Evolutionary conservation across 2,888 invertebrate species (phyloP).

Genomic region (Nemoura dubitans): DNA sequence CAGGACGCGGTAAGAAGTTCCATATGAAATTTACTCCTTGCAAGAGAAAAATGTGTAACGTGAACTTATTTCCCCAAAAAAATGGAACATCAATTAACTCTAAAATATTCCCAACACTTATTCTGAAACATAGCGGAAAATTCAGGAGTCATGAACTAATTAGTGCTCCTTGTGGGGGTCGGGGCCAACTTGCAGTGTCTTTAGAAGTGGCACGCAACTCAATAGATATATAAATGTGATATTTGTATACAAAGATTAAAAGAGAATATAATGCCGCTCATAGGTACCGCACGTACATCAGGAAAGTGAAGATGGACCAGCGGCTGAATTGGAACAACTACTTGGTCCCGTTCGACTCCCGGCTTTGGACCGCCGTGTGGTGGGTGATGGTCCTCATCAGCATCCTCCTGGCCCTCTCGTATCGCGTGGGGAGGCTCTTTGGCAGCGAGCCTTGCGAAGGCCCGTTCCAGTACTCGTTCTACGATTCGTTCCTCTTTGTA

Average conservation of each 20-base stretch:
- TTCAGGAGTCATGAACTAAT: too few relatives aligned
- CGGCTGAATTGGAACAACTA: slow-evolving; percentile 44
- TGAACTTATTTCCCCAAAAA: too few relatives aligned
- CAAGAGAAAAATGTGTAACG: too few relatives aligned
- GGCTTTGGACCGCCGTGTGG: slow-evolving; percentile 43
- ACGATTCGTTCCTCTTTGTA: slow-evolving; percentile 44
- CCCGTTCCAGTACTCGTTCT: slow-evolving; percentile 41
- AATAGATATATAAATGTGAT: slow-evolving; percentile 46
- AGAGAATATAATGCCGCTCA: slow-evolving; percentile 32
- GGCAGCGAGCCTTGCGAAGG: slow-evolving; percentile 40
- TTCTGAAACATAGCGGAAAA: too few relatives aligned
- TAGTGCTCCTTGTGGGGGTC: too few relatives aligned
- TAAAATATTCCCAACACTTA: too few relatives aligned
- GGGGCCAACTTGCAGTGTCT: too few relatives aligned
- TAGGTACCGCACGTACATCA: slow-evolving; percentile 44
- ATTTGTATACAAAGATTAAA: slow-evolving; percentile 45
- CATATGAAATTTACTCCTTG: too few relatives aligned
- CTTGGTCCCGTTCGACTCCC: slow-evolving; percentile 43
- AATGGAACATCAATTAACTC: too few relatives aligned
- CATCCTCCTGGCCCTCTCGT: slow-evolving; percentile 33
- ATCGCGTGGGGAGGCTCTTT: slow-evolving; percentile 38
- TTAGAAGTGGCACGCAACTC: too few relatives aligned
- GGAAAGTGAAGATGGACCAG: slow-evolving; percentile 13
- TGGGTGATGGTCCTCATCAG: slow-evolving; percentile 38
- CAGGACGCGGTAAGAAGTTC: slow-evolving; percentile 51